Evolutionary conservation across 1,140 invertebrate genomes (phyloP).

Genomic region (honey bee (Apis mellifera)): DNA sequence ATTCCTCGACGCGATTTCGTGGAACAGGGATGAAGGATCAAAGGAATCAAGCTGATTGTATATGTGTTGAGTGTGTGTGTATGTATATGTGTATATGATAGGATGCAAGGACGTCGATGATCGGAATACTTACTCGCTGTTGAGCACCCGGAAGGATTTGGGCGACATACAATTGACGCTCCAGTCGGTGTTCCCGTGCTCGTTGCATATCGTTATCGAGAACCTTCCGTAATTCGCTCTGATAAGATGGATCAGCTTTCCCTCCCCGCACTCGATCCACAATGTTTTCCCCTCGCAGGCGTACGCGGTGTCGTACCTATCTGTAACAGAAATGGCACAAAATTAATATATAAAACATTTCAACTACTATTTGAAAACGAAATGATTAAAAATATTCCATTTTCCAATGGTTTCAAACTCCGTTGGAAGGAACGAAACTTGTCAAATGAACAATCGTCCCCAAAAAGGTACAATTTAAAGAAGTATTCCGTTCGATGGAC

Average conservation of each 20-base stretch:
- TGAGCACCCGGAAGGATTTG: constrained; percentile 90
- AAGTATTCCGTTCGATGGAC: not conserved
- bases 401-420: too few relatives aligned
- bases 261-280: constrained; percentile 92
- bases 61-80: too few relatives aligned
- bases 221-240: constrained; percentile 97
- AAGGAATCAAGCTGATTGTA: not conserved
- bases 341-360: too few relatives aligned
- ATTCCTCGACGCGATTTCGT: constrained; percentile 30
- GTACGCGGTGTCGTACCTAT: constrained; percentile 94
- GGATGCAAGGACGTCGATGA: constrained; percentile 39
- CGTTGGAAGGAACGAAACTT: too few relatives aligned
- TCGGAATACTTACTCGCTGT: constrained; percentile 85
- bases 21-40: not conserved
- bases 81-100: not conserved
- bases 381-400: too few relatives aligned
- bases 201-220: constrained; percentile 97
- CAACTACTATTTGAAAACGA: too few relatives aligned
- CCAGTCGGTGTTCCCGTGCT: constrained; percentile 97
- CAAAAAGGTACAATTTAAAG: too few relatives aligned
- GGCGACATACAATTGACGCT: constrained; percentile 97
- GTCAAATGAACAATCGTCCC: too few relatives aligned
- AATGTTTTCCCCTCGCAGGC: constrained; percentile 96
- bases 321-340: constrained; percentile 79
- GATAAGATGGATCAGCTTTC: constrained; percentile 94